Percentiles rank a stretch among this genome's conserved stretches.
phyloP scores from a whole-genome alignment of 2,888 invertebrate species.

The Volucella inanis region DNA sequence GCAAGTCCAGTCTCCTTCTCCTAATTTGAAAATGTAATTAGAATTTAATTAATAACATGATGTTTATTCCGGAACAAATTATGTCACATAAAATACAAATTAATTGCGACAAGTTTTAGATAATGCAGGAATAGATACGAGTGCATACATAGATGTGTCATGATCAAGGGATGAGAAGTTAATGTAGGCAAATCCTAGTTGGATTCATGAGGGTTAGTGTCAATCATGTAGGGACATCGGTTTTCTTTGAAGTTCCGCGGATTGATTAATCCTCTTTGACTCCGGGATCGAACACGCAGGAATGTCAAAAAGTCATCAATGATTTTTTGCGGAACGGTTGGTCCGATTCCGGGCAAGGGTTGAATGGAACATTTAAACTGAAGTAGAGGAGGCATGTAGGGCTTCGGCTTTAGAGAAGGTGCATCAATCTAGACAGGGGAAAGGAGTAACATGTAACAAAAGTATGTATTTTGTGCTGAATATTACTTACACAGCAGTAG shows the following conservation, averaged over 20 bases:
- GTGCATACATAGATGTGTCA: slow-evolving; percentile 1
- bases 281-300: slow-evolving; percentile 70
- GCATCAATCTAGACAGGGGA: slow-evolving; percentile 23
- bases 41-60: slow-evolving; percentile 70
- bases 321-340: slow-evolving; percentile 84
- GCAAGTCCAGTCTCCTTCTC: neutral
- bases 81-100: slow-evolving; percentile 60
- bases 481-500: slow-evolving; percentile 60
- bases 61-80: slow-evolving; percentile 62
- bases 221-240: slow-evolving; percentile 76
- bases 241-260: slow-evolving; percentile 76
- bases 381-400: slow-evolving; percentile 39
- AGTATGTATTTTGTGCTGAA: neutral
- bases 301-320: slow-evolving; percentile 85
- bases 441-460: neutral
- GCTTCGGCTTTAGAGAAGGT: slow-evolving; percentile 14
- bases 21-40: slow-evolving; percentile 54
- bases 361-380: slow-evolving; percentile 80
- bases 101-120: slow-evolving; percentile 49
- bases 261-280: slow-evolving; percentile 76
- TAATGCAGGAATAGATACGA: slow-evolving; percentile 12
- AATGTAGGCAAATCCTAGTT: neutral
- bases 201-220: slow-evolving; percentile 46
- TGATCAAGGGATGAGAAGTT: neutral
- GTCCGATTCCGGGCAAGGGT: slow-evolving; percentile 86